These are phyloP conservation scores for Agrotis segetum DNA, from an alignment of 2,888 invertebrate species.

Conservation along the genomic window DNA sequence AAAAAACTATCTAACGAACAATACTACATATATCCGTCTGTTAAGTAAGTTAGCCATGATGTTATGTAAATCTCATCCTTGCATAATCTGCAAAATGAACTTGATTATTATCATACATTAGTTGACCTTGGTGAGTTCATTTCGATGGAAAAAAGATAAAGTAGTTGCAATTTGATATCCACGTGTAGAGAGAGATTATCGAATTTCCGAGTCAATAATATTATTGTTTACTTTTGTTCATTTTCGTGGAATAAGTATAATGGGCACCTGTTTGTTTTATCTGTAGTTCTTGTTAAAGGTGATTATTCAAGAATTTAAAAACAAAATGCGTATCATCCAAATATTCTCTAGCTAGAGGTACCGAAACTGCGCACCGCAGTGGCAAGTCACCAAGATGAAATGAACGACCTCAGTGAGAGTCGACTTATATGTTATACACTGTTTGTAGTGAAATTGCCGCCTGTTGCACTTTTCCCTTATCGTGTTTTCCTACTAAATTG, in stretches of 20 bases:
- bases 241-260: constrained; percentile 8
- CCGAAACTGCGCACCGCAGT: background rate
- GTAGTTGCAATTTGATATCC: background rate
- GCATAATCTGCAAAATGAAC: no score
- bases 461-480: no score
- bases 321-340: background rate
- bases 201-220: constrained; percentile 18
- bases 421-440: no score
- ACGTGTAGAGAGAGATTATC: constrained; percentile 19
- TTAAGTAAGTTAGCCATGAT: no score
- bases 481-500: no score
- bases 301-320: background rate
- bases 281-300: background rate
- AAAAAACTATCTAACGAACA: no score
- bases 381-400: no score
- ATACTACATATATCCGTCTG: no score
- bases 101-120: background rate
- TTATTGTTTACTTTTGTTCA: constrained; percentile 25
- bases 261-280: constrained; percentile 8
- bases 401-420: no score
- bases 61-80: no score
- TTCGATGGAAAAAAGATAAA: constrained; percentile 6
- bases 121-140: constrained; percentile 8
- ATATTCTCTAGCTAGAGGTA: background rate
- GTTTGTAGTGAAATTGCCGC: no score